phyloP scores from a whole-genome alignment of 1,140 invertebrate genomes.

The Aleiodes sp. region DNA sequence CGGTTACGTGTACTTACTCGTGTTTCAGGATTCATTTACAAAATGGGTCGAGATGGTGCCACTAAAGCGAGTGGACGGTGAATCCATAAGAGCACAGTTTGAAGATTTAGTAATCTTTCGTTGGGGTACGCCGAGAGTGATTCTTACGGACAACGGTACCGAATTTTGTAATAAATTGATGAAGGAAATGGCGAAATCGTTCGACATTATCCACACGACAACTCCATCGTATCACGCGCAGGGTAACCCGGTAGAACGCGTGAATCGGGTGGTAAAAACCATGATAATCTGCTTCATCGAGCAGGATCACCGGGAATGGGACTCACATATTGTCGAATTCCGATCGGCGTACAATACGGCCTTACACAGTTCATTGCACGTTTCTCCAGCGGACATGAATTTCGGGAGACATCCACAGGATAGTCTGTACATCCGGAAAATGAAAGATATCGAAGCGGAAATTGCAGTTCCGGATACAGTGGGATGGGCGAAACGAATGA shows the following conservation, averaged over 20 bases:
- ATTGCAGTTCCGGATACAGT: too few relatives aligned
- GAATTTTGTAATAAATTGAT: constrained; percentile 48
- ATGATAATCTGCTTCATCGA: neutral
- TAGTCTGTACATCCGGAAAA: neutral
- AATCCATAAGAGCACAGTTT: constrained; percentile 40
- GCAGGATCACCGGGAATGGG: neutral
- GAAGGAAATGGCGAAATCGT: neutral
- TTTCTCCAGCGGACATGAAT: neutral
- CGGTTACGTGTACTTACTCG: constrained; percentile 55
- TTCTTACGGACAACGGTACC: constrained; percentile 59
- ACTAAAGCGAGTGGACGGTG: constrained; percentile 43
- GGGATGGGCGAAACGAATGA: too few relatives aligned
- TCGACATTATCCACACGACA: neutral
- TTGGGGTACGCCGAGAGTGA: constrained; percentile 47
- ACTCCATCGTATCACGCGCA: neutral
- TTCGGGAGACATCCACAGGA: neutral
- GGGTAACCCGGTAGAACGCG: neutral
- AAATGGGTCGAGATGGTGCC: constrained; percentile 46
- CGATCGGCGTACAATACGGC: neutral
- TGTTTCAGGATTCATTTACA: constrained; percentile 55
- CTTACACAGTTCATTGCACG: neutral
- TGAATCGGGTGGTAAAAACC: neutral
- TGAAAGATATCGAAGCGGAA: too few relatives aligned
- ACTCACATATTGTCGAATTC: neutral
- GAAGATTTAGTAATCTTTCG: constrained; percentile 45